phyloP scores from a whole-genome alignment of 1,140 invertebrate genomes.

The Halesus radiatus region DNA sequence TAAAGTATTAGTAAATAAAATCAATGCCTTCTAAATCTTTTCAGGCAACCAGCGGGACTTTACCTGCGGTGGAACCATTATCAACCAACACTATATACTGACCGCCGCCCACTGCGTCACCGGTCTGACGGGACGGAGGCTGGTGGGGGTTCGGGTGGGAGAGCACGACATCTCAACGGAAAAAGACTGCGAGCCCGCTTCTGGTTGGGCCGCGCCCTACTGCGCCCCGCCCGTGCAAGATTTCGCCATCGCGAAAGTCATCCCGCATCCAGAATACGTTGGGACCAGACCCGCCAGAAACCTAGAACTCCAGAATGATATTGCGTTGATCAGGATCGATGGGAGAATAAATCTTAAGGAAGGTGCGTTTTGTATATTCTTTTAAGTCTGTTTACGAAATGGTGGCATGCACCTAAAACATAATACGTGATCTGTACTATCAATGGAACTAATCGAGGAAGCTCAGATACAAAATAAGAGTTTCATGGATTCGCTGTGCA shows the following conservation, averaged over 20 bases:
- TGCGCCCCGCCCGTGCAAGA: conserved; percentile 75
- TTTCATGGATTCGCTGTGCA: too few relatives aligned
- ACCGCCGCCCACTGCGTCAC: conserved; percentile 81
- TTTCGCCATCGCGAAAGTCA: conserved; percentile 70
- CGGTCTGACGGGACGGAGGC: conserved; percentile 60
- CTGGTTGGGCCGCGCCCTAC: conserved; percentile 56
- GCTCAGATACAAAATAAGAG: too few relatives aligned
- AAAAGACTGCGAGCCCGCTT: conserved; percentile 73
- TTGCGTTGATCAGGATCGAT: conserved; percentile 70
- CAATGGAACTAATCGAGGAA: too few relatives aligned
- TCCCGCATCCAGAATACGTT: conserved; percentile 71
- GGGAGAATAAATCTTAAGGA: conserved; percentile 53
- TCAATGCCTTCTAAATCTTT: neutral
- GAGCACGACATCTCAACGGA: conserved; percentile 69
- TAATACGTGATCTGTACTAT: too few relatives aligned
- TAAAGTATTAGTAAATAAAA: too few relatives aligned
- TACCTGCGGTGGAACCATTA: conserved; percentile 75
- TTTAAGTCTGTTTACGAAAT: neutral
- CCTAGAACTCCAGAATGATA: conserved; percentile 71
- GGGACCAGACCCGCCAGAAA: conserved; percentile 38
- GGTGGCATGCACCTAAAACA: too few relatives aligned
- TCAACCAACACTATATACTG: conserved; percentile 76
- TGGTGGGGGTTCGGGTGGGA: conserved; percentile 73
- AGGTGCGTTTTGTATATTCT: neutral
- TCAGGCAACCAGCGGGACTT: neutral